phyloP scores from a whole-genome alignment of 2,113 vertebrate species.

The Oxyura jamaicensis region DNA sequence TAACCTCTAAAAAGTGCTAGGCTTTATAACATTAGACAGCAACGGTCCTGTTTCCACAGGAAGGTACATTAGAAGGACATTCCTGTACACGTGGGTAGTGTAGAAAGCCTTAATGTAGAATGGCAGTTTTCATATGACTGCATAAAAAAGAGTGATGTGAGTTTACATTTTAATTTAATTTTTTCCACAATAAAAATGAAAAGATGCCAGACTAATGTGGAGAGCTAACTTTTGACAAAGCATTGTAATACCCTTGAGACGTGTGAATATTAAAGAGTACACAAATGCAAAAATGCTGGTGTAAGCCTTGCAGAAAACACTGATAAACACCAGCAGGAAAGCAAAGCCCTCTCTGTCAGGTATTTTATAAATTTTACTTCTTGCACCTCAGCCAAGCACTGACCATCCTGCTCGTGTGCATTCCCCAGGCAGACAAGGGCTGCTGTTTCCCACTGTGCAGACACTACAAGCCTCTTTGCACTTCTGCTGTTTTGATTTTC shows the following conservation, averaged over 20 bases:
- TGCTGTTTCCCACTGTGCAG: not conserved
- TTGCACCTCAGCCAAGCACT: not conserved
- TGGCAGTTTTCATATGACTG: not conserved
- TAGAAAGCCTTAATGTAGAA: not conserved
- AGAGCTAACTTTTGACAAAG: not conserved
- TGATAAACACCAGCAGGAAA: not conserved
- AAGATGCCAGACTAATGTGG: not conserved
- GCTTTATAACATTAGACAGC: not conserved
- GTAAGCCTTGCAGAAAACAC: not conserved
- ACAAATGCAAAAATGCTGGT: not conserved
- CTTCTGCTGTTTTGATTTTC: not conserved
- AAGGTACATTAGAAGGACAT: not conserved
- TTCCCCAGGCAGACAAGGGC: not conserved
- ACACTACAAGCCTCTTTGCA: not conserved
- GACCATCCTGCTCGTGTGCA: no score
- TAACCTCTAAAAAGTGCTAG: not conserved
- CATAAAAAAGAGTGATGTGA: not conserved
- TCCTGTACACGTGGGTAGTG: not conserved
- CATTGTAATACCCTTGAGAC: fast-evolving
- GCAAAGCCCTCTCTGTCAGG: not conserved
- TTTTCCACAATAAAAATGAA: not conserved
- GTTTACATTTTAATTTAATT: not conserved
- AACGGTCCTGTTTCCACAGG: not conserved
- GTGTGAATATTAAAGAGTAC: not conserved
- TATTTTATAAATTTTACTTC: not conserved